Percentiles rank a stretch among this genome's conserved stretches.
These are phyloP conservation scores for Nothoprocta pentlandii DNA, from an alignment of 2,113 vertebrate genomes.

Conservation along the genomic window DNA sequence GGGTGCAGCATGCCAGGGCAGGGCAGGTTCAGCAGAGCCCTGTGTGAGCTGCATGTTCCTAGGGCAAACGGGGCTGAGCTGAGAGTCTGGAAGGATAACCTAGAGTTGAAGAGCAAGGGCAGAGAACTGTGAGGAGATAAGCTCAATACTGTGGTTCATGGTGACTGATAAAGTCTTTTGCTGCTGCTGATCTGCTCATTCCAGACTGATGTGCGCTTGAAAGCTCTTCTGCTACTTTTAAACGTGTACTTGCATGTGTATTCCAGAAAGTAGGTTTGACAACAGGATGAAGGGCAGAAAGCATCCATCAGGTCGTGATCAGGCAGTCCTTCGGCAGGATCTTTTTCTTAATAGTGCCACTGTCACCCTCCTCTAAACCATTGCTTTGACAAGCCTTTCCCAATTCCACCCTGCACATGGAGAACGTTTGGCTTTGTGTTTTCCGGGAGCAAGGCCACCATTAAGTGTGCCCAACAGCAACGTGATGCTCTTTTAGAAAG, in stretches of 20 bases:
- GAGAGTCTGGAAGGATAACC: background rate
- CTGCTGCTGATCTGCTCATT: background rate
- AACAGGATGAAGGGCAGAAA: background rate
- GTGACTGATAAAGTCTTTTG: background rate
- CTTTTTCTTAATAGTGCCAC: background rate
- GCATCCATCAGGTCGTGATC: background rate
- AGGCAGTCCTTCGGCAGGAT: background rate
- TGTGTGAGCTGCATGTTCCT: accelerated
- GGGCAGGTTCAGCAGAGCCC: background rate
- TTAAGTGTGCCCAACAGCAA: background rate
- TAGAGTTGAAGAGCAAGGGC: accelerated
- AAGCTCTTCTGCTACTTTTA: background rate
- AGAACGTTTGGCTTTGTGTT: background rate
- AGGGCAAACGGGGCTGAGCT: background rate
- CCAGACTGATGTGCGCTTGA: background rate
- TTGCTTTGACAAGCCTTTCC: background rate
- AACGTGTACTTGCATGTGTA: background rate
- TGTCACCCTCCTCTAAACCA: background rate
- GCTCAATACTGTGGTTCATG: background rate
- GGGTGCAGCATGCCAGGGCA: background rate
- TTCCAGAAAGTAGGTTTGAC: background rate
- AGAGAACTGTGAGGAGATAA: background rate
- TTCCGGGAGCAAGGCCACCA: background rate
- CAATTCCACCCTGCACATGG: background rate
- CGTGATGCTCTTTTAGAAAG: background rate